Base-by-base conservation (phyloP, 2,113 vertebrate species). In the Himantopus leucocephalus region DNA sequence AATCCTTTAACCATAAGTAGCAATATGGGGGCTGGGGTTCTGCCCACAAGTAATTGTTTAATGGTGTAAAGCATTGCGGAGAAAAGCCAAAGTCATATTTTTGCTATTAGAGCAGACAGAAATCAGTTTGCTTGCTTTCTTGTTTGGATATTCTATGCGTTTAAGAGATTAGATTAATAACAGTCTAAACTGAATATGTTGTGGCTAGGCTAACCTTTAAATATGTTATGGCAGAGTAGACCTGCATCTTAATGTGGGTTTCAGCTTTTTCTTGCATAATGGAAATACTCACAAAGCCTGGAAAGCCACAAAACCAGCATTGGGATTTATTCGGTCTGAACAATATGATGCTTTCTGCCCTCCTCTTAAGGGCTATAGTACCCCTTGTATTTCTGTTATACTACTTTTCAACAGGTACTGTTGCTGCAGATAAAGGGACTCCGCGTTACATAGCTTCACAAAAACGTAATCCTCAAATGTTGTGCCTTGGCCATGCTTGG, bases 81-180 rank as follows among this genome's bases (percentile, higher is more conserved):
- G 91, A 96, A 97, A 98, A 98, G 62, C 89, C 95, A 76, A 92
- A 48, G 27, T 96, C 92, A 90, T 97, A 94, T 96, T 97, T 97
- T 96, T 97, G 71, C 93, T 96, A 89, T 98, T 98, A 97, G 84
- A 92, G 84, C 81, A 94, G 96, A 96, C 89, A 94, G 63, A 97
- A 97, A 94, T 97, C 95, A 96, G 96, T 94, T 97, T 62, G 79
- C 90, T 92, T 88, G 58, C 93, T 96, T 97, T 96, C 96, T 97
- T 97, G 92, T 97, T 97, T 95, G 96, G 95, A 81, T 97, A 94
- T 98, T 97, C 96, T 86, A 59, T 89, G 96, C 53, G 30, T 97
- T 97, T 97, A 98, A 32, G 96, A 97, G 97, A 98, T 98, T 97
- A 98, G 93, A 97, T 97, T 97, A 98, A 97, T 98, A 97, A 97